phyloP scores from a whole-genome alignment of 2,888 invertebrate species.

The Synergus itoensis region DNA sequence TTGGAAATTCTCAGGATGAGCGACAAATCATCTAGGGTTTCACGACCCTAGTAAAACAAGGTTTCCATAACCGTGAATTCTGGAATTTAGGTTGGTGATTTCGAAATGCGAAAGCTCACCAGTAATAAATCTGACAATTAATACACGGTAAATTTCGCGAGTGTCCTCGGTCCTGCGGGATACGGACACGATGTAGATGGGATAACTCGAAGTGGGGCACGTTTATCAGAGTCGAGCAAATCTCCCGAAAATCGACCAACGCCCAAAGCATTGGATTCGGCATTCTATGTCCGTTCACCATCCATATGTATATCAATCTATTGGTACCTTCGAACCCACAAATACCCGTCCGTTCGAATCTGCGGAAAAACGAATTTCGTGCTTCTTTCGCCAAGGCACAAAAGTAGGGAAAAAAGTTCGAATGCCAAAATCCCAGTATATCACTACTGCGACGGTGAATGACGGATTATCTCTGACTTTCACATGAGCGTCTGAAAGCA shows the following conservation, averaged over 20 bases:
- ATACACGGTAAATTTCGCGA: conserved; percentile 52
- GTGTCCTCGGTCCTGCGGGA: conserved; percentile 24
- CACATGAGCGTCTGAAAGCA: not conserved
- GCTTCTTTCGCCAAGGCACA: conserved; percentile 26
- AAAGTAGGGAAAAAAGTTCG: not conserved
- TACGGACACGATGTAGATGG: conserved; percentile 37
- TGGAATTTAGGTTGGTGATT: conserved; percentile 29
- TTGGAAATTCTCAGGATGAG: not conserved
- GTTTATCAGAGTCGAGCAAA: conserved; percentile 38
- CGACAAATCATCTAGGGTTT: conserved; percentile 31
- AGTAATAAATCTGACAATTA: conserved; percentile 56
- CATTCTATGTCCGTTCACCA: conserved; percentile 36
- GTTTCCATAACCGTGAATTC: conserved; percentile 1
- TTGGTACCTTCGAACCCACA: conserved; percentile 14
- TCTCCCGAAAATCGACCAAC: conserved; percentile 43
- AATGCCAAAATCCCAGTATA: conserved; percentile 1
- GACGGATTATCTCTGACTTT: not conserved
- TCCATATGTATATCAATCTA: conserved; percentile 38
- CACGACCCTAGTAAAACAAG: conserved; percentile 26
- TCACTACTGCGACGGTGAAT: not conserved
- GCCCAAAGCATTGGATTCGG: conserved; percentile 18
- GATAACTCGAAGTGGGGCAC: conserved; percentile 42
- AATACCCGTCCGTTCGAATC: conserved; percentile 26
- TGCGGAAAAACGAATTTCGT: conserved; percentile 35
- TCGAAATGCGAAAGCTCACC: conserved; percentile 28